Conservation (phyloP, 2,797 vertebrate genomes). For the Carcharodon carcharias region DNA sequence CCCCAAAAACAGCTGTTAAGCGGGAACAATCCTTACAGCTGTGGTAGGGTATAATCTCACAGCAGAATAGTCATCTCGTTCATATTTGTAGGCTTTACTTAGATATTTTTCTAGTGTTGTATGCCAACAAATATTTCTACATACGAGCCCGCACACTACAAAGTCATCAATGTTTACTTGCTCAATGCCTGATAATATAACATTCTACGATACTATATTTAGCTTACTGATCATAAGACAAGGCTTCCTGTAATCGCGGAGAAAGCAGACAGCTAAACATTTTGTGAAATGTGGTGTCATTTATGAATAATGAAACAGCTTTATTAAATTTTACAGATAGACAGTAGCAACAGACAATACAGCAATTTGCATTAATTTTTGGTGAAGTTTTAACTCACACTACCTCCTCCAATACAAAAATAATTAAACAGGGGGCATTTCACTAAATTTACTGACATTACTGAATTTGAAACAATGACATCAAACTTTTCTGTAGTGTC, state of each 20-base stretch:
- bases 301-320: not conserved
- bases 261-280: not conserved
- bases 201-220: not conserved
- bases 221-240: not conserved
- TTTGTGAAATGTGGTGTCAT: not conserved
- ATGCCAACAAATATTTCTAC: not conserved
- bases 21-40: not conserved
- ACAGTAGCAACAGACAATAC: not conserved
- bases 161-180: not conserved
- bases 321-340: not conserved
- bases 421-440: not conserved
- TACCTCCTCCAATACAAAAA: not conserved
- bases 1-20: not conserved
- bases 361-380: not conserved
- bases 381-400: not conserved
- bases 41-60: not conserved
- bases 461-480: too few species aligned
- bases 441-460: not conserved
- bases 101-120: not conserved
- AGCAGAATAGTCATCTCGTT: not conserved
- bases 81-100: not conserved
- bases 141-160: not conserved
- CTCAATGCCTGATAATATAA: not conserved
- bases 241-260: not conserved
- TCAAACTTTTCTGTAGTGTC: too few species aligned